phyloP scores from a whole-genome alignment of 1,140 invertebrate species.

The Gonatopus flavifemur region DNA sequence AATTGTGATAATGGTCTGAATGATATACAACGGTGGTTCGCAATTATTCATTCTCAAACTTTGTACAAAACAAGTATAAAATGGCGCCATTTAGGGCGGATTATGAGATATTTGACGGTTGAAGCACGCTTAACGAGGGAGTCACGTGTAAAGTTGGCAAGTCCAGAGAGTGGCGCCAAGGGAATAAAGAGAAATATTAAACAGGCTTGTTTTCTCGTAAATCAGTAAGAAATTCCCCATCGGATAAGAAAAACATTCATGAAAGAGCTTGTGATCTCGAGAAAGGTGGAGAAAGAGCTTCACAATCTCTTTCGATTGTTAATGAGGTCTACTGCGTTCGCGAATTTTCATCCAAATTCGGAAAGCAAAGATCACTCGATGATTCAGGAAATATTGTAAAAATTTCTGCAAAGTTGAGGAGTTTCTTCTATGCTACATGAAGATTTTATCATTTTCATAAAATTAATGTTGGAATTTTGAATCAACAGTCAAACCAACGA shows the following conservation, averaged over 20 bases:
- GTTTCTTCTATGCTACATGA: no score
- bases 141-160: conserved; percentile 41
- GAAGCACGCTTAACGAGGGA: no score
- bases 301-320: conserved; percentile 44
- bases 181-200: conserved; percentile 56
- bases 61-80: conserved; percentile 1
- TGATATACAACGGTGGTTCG: no score
- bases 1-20: no score
- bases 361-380: no score
- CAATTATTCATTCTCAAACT: conserved; percentile 11
- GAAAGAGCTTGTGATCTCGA: conserved; percentile 41
- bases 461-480: no score
- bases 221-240: conserved; percentile 57
- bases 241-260: conserved; percentile 31
- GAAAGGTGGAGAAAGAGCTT: conserved; percentile 33
- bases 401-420: no score
- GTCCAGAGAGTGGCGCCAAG: conserved; percentile 48
- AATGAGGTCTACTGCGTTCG: conserved; percentile 42
- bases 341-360: no score
- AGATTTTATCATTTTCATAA: no score
- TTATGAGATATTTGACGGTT: conserved; percentile 44
- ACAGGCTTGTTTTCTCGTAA: conserved; percentile 59
- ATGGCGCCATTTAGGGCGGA: conserved; percentile 21
- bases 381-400: no score
- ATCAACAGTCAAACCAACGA: no score